Evolutionary conservation across 2,113 vertebrate species (phyloP), one percentile per base, ranked within the genome.

Genomic region (Cariama cristata): DNA sequence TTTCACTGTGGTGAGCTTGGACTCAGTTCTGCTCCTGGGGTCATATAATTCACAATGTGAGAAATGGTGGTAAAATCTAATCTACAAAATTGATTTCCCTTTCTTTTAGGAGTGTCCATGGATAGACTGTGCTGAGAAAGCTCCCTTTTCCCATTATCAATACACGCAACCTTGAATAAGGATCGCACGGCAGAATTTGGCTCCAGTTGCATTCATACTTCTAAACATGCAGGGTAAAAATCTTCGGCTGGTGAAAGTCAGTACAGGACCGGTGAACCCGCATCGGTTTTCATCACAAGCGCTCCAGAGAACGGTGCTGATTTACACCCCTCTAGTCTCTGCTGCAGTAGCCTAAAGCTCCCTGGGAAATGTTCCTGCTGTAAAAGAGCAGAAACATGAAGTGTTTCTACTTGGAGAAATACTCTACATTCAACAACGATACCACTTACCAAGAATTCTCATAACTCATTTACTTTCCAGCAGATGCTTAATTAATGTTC

Each of bases 401-500:
- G 58, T 3, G 17, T 47, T 73, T 93, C 60, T 88, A 53, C 40
- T 55, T 89, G 59, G 55, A 90, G 76, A 72, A 92, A 76, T 62
- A 45, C 33, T 69, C 68, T 45, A 10, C n/a, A n/a, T 91, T 96
- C 45, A 68, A 81, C 77, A 92, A 63, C 4, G 5, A 91, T 14
- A 64, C 17, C 35, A 35, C 40, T 86, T 79, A 83, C 22, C 62
- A 76, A 93, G 90, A 81, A 81, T 83, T 45, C 82, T 69, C 52
- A 23, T 71, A 87, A 95, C 33, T 91, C 80, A 76, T 68, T 79
- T 79, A 64, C 91, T 85, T 92, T 66, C 73, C 66, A 90, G 49
- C 52, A 96, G 80, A 75, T 72, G 69, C 53, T 90, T 94, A 91
- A 96, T 93, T 86, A 90, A 85, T 12, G 13, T 45, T 69, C 40